These are phyloP conservation scores for Rhyacophila evoluta DNA, from an alignment of 2,888 invertebrate species.

Conservation along the genomic window DNA sequence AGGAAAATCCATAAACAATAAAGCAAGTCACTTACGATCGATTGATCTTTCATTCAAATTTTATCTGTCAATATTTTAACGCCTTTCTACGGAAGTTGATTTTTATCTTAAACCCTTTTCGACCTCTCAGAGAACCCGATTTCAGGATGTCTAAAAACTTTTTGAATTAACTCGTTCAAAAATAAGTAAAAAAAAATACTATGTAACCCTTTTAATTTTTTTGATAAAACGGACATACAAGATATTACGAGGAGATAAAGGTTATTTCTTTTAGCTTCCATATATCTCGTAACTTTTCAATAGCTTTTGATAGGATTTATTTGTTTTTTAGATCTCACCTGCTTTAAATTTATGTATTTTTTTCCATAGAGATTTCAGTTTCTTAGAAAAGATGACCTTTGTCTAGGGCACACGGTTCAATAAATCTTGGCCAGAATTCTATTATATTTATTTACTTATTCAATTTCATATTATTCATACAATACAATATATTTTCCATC, in stretches of 20 bases:
- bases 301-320: too few relatives aligned
- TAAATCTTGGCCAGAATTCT: too few relatives aligned
- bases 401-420: too few relatives aligned
- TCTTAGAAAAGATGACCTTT: too few relatives aligned
- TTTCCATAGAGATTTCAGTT: too few relatives aligned
- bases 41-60: conserved; percentile 22
- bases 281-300: too few relatives aligned
- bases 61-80: conserved; percentile 18
- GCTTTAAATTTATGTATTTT: too few relatives aligned
- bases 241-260: neutral
- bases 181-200: neutral
- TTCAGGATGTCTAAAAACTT: neutral
- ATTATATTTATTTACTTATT: too few relatives aligned
- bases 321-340: too few relatives aligned
- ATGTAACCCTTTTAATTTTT: neutral
- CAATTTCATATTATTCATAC: too few relatives aligned
- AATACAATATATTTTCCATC: too few relatives aligned
- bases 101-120: neutral
- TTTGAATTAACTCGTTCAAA: conserved; percentile 4
- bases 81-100: conserved; percentile 16
- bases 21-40: neutral
- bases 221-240: neutral
- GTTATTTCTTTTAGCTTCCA: too few relatives aligned
- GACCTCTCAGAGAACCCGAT: conserved; percentile 5
- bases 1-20: neutral